Evolutionary conservation across 2,113 vertebrate genomes (phyloP), one percentile per base, ranked within the genome.

Genomic region (Lota lota): DNA sequence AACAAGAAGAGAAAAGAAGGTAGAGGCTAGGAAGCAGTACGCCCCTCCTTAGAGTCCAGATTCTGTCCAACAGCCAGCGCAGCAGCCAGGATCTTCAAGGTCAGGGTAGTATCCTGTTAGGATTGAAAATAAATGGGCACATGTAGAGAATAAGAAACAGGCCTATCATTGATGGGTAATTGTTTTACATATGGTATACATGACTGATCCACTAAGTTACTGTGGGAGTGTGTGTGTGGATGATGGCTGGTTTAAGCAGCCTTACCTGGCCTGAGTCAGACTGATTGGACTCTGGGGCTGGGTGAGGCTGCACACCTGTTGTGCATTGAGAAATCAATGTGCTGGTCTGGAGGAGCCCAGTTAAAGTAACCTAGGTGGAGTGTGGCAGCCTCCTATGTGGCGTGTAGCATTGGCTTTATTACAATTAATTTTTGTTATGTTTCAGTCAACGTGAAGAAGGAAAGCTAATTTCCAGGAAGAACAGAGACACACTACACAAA

Each of bases 1-100:
- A 33, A 67, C 22, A 67, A 67, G 66, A 58, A 36, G 22, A 67
- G 66, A 57, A 67, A 33, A 67, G 22, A 67, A 67, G n/a, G 57
- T 17, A 58, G 57, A 58, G 57, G n/a, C 57, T 58, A 58, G 18
- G 57, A 58, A 58, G 57, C 57, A 58, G 53, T 47, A 66, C 64
- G 54, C 64, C 64, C 19, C 19, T 66, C 64, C 64, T 57, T 8
- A 19, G 57, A 58, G 57, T 58, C 57, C 57, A 58, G 57, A 58
- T 58, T 6, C 57, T 58, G 57, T 19, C 57, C 57, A 58, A 58
- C 57, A 58, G 57, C 19, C 57, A 19, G 3, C 17, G 57, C 57
- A 58, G 57, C 57, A 58, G 57, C 19, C 57, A 2, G 57, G 57
- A 4, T 58, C 57, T 8, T 19, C 57, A 58, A 7, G 57, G 57